Evolutionary conservation across 2,888 invertebrate species (phyloP), one percentile per base, ranked within the genome.

Genomic region (Rhingia campestris): DNA sequence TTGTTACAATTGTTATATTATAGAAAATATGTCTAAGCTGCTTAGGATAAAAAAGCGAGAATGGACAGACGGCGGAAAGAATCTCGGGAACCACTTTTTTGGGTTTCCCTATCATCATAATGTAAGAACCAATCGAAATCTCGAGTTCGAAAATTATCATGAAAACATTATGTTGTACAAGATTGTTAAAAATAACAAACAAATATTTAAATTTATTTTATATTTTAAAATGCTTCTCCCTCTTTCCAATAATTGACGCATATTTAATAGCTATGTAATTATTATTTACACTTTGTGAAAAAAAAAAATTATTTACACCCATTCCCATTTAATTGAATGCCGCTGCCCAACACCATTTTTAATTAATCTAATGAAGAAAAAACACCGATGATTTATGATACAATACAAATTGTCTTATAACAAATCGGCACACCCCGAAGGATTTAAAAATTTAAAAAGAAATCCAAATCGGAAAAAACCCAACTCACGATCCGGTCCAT

Each of bases 301-400:
- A 30, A 37, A 39, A 22, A 58, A 59, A 12, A 32, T 7, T 9
- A 12, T 53, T 22, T 22, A 22, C 22, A 12, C 53, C 12, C n/a
- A 53, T 10, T 10, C 41, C 32, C 3, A 32, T 9, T 63, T 14
- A 10, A 49, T 6, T 33, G 7, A 61, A 61, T n/a, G 22, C 1
- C 37, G 12, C 6, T 14, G 2, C 12, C 12, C 33, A n/a, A 37
- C 37, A 47, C 35, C 37, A 56, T 51, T 59, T 81, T 47, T 58
- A 59, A 76, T 81, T 81, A 69, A 81, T 81, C 76, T 22, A 64
- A 4, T 5, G 3, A 67, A 58, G 12, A 67, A 74, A 51, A 61
- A 14, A 12, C 61, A n/a, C 7, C 45, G 63, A 73, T 82, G 82
- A 82, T 82, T 82, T 82, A 82, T 82, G 79, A 69, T 73, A 45